A percentile compares a stretch with the other conserved stretches of the same genome.
Evolutionary conservation across 2,797 vertebrate species (phyloP).

Genomic region (Ctenochaetus hawaiiensis): DNA sequence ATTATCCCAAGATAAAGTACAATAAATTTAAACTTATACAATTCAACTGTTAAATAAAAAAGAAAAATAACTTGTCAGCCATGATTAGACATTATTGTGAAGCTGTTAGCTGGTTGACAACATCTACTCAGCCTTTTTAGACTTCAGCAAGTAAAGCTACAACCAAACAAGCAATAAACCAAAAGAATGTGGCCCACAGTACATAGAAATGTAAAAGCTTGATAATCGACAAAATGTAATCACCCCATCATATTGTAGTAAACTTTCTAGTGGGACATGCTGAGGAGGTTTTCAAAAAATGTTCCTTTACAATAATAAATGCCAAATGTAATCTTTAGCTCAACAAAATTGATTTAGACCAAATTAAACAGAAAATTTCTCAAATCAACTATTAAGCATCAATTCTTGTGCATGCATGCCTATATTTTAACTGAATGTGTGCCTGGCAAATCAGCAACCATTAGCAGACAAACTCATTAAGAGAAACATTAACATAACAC

Average conservation of each 20-base stretch:
- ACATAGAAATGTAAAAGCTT: neutral
- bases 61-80: neutral
- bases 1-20: neutral
- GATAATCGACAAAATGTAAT: conserved; percentile 1
- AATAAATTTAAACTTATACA: neutral
- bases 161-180: too few species aligned
- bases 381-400: neutral
- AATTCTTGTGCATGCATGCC: neutral
- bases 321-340: neutral
- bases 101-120: neutral
- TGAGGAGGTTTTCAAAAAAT: neutral
- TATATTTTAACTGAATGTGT: neutral
- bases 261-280: neutral
- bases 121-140: neutral
- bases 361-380: too few species aligned
- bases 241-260: neutral
- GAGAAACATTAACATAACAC: neutral
- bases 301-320: neutral
- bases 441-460: too few species aligned
- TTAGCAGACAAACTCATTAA: neutral
- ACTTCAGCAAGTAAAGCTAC: neutral
- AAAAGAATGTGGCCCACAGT: too few species aligned
- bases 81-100: neutral
- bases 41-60: neutral
- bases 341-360: too few species aligned